Percentiles rank a stretch among this genome's conserved stretches.
These are phyloP conservation scores for Dysdera silvatica DNA, from an alignment of 1,140 invertebrate genomes.

Conservation along the genomic window DNA sequence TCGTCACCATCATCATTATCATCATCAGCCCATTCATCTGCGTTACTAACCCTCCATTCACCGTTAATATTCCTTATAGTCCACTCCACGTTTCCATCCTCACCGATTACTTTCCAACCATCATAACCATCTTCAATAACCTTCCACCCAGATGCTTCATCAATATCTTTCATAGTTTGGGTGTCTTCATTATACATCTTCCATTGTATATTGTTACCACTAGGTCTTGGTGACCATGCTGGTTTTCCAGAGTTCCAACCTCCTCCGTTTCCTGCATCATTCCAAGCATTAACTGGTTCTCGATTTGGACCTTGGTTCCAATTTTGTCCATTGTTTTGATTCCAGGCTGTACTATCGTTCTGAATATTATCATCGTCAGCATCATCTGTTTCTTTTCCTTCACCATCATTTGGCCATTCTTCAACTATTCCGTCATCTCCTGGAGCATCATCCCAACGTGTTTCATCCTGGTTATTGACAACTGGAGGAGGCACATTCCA, in stretches of 20 bases:
- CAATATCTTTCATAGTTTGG: slow-evolving; percentile 19
- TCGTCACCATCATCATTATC: too few species aligned
- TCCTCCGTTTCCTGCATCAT: neutral
- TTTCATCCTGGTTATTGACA: too few species aligned
- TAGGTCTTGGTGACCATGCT: too few species aligned
- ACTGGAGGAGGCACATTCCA: too few species aligned
- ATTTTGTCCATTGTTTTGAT: too few species aligned
- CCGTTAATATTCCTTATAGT: slow-evolving; percentile 27
- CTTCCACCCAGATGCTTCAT: slow-evolving; percentile 22
- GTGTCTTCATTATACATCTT: slow-evolving; percentile 27
- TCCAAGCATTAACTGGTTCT: slow-evolving; percentile 3
- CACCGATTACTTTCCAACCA: slow-evolving; percentile 24
- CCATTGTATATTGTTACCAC: slow-evolving; percentile 13
- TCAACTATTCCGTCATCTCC: too few species aligned
- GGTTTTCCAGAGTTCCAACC: neutral
- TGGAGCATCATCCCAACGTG: too few species aligned
- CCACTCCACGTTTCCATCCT: slow-evolving; percentile 25
- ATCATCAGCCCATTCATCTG: slow-evolving; percentile 18
- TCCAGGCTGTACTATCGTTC: too few species aligned
- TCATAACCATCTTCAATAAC: slow-evolving; percentile 19
- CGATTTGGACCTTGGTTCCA: too few species aligned
- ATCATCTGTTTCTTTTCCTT: too few species aligned
- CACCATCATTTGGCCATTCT: too few species aligned
- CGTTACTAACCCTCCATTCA: slow-evolving; percentile 24
- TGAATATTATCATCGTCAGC: too few species aligned